A percentile compares a stretch with the other conserved stretches of the same genome.
These are phyloP conservation scores for Otocyon megalotis DNA, from an alignment of 2,113 vertebrate genomes.

Conservation along the genomic window DNA sequence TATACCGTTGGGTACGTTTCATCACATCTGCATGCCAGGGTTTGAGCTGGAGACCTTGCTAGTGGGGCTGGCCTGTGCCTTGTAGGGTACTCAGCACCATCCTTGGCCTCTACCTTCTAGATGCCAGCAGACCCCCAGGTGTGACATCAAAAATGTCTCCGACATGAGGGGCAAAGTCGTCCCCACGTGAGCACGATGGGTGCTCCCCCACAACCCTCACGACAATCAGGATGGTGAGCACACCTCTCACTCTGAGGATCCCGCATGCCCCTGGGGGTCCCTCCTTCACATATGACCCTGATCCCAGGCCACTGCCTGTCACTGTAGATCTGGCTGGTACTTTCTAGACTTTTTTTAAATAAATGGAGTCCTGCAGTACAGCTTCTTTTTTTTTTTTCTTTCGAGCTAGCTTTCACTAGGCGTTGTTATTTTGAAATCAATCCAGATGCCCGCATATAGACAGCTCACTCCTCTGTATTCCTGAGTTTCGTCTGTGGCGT, in stretches of 20 bases:
- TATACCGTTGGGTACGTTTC: accelerated
- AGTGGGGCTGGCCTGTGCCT: accelerated
- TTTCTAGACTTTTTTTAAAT: background rate
- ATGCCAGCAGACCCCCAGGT: background rate
- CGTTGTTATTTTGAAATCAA: background rate
- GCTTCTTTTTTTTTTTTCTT: background rate
- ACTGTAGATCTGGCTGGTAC: background rate
- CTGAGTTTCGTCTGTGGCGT: background rate
- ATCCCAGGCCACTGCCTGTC: background rate
- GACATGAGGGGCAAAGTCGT: background rate
- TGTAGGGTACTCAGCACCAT: accelerated
- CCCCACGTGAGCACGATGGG: background rate
- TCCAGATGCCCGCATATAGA: accelerated
- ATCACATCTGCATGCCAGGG: accelerated
- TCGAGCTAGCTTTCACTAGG: background rate
- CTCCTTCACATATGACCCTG: accelerated
- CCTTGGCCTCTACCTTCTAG: background rate
- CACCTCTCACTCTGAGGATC: accelerated
- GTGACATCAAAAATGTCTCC: background rate
- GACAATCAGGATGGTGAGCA: accelerated
- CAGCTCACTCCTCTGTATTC: accelerated
- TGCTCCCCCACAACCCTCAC: accelerated
- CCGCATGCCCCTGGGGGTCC: accelerated
- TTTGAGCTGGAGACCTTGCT: background rate
- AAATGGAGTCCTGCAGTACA: background rate